Evolutionary conservation across 2,113 vertebrate species (phyloP), one percentile per base, ranked within the genome.

Genomic region (Elanus axillaris): DNA sequence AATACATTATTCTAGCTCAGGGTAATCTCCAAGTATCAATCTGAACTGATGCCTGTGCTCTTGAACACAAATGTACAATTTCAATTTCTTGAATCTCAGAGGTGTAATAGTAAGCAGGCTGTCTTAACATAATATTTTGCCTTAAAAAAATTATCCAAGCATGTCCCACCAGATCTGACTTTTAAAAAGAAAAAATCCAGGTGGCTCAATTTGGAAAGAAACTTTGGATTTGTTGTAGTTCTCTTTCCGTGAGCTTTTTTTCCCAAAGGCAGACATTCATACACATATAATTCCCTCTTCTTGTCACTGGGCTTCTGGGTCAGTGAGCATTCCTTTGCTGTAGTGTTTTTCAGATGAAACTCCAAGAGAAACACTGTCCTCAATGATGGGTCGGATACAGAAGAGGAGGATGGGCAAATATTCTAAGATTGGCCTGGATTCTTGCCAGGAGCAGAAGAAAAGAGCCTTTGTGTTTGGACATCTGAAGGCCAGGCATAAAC

Each of bases 341-440:
- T 96, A 95, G 97, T 97, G 97, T 97, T 98, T 98, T 97, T 98
- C 96, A 97, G 97, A 98, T 96, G 96, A 98, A 98, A 97, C 97
- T 98, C 97, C 97, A 96, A 96, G 97, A 97, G 98, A 98, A 98
- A 98, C 97, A 97, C 95, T 96, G 97, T 97, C 98, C 97, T 98
- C 98, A 98, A 94, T 98, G 98, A 98, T 97, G 98, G 97, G 97
- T 98, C 84, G 72, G 96, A 95, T 97, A 93, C 90, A 96, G 93
- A 81, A 97, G 93, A 93, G 95, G 94, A 96, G 95, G 91, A 97
- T 95, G 98, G 96, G 94, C 92, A 96, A 96, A 97, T 98, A 97
- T 97, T 98, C 97, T 97, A 98, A 98, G 96, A 98, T 98, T 98
- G 98, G 96, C 98, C 98, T 98, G 98, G 98, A 98, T 98, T 97